A percentile compares a stretch with the other conserved stretches of the same genome.
Conservation (phyloP, 37 sponge, comb jelly and placozoan genomes). For the Chondrosia reniformis region DNA sequence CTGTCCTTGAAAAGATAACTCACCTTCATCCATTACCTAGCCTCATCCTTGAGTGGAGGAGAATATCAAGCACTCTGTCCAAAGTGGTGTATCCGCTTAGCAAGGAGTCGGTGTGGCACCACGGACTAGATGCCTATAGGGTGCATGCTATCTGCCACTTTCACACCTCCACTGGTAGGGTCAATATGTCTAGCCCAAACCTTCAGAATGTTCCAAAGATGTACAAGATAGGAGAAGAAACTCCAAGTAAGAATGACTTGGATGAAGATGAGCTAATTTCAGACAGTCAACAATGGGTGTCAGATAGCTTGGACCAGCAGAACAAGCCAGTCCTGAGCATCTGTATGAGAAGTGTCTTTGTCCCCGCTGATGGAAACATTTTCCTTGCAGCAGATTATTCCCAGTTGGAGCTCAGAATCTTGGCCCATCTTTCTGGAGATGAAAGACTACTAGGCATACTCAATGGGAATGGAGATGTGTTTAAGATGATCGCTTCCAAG, state of each 20-base stretch:
- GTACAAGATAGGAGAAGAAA: conserved; percentile 50
- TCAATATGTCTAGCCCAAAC: conserved; percentile 76
- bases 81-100: conserved; percentile 81
- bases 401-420: conserved; percentile 91
- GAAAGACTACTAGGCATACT: conserved; percentile 52
- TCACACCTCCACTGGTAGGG: conserved; percentile 93
- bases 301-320: neutral
- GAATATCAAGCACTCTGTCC: conserved; percentile 72
- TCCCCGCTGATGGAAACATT: conserved; percentile 51
- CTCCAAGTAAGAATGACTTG: conserved; percentile 21
- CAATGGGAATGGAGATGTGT: conserved; percentile 87
- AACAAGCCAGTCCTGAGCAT: conserved; percentile 15
- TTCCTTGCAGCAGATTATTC: conserved; percentile 94
- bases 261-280: neutral
- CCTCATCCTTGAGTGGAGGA: conserved; percentile 86
- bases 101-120: conserved; percentile 44
- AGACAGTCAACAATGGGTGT: neutral
- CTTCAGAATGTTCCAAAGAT: conserved; percentile 92
- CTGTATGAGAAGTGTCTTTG: conserved; percentile 80
- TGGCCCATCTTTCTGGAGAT: conserved; percentile 91
- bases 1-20: conserved; percentile 81
- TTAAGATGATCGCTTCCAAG: conserved; percentile 83
- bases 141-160: conserved; percentile 56
- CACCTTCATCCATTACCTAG: conserved; percentile 83
- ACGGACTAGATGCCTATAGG: conserved; percentile 17